Percentiles rank a stretch among this genome's conserved stretches.
phyloP scores from a whole-genome alignment of 2,888 invertebrate genomes.

The Orchesella flavescens region DNA sequence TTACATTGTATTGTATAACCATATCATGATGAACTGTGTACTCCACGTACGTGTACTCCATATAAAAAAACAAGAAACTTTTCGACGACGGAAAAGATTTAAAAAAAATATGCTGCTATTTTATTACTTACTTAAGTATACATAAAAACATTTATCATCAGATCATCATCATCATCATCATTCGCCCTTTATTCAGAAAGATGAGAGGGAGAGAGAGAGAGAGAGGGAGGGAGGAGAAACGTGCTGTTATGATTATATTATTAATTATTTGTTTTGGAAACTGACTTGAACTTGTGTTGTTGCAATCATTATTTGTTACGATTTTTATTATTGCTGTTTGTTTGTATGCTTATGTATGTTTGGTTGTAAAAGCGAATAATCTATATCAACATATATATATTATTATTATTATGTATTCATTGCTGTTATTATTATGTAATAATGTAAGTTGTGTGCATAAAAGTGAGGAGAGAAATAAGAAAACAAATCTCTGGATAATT shows the following conservation, averaged over 20 bases:
- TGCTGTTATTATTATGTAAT: conserved; percentile 13
- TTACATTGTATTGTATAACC: conserved; percentile 54
- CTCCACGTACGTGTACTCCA: neutral
- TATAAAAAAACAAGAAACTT: too few species aligned
- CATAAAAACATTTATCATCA: conserved; percentile 1
- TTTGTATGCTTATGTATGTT: too few species aligned
- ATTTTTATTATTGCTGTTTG: neutral
- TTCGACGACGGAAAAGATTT: conserved; percentile 21
- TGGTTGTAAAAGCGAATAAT: too few species aligned
- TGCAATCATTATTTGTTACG: conserved; percentile 12
- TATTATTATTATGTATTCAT: neutral
- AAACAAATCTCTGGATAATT: neutral
- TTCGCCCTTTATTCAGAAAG: too few species aligned
- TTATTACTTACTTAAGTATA: conserved; percentile 46
- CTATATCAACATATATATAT: neutral
- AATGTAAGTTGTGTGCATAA: conserved; percentile 8
- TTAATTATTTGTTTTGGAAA: neutral
- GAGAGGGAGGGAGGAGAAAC: neutral
- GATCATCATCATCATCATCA: neutral
- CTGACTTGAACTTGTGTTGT: neutral
- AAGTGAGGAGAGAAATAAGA: conserved; percentile 1
- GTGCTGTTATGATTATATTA: conserved; percentile 17
- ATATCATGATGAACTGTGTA: conserved; percentile 48
- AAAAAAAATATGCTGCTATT: conserved; percentile 42
- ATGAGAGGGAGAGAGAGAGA: too few species aligned